These are phyloP conservation scores for Drosophila erecta DNA, from an alignment of 1,140 invertebrate genomes.

Conservation along the genomic window DNA sequence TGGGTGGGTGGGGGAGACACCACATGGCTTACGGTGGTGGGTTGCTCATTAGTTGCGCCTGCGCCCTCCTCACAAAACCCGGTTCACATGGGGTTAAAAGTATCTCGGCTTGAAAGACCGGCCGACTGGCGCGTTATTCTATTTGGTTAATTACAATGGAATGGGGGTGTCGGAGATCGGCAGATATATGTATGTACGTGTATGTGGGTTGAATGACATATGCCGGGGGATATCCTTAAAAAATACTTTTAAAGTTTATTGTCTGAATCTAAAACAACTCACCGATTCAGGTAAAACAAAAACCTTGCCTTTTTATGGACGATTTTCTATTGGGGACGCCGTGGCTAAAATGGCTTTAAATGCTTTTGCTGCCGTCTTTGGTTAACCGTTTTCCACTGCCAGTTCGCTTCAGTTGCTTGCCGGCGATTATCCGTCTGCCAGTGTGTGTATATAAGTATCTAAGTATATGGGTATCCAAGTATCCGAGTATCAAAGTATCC, in stretches of 20 bases:
- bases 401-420: slow-evolving; percentile 58
- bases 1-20: slow-evolving; percentile 54
- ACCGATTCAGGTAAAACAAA: neutral
- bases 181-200: slow-evolving; percentile 26
- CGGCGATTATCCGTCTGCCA: slow-evolving; percentile 63
- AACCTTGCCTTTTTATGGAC: slow-evolving; percentile 17
- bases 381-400: slow-evolving; percentile 63
- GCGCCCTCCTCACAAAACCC: slow-evolving; percentile 42
- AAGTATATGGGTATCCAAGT: slow-evolving; percentile 2
- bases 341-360: slow-evolving; percentile 44
- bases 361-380: slow-evolving; percentile 41
- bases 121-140: slow-evolving; percentile 38
- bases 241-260: neutral
- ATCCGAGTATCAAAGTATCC: slow-evolving; percentile 17
- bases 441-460: slow-evolving; percentile 6
- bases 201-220: slow-evolving; percentile 17
- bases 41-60: slow-evolving; percentile 81
- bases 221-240: slow-evolving; percentile 14
- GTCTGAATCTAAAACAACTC: neutral
- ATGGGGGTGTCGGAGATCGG: slow-evolving; percentile 31
- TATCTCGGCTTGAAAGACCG: slow-evolving; percentile 32
- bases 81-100: slow-evolving; percentile 73
- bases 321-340: slow-evolving; percentile 45
- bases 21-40: slow-evolving; percentile 73
- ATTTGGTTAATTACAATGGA: slow-evolving; percentile 62